Conservation (phyloP, 64 coral and sea anemone genomes). For the Exaiptasia diaphana region DNA sequence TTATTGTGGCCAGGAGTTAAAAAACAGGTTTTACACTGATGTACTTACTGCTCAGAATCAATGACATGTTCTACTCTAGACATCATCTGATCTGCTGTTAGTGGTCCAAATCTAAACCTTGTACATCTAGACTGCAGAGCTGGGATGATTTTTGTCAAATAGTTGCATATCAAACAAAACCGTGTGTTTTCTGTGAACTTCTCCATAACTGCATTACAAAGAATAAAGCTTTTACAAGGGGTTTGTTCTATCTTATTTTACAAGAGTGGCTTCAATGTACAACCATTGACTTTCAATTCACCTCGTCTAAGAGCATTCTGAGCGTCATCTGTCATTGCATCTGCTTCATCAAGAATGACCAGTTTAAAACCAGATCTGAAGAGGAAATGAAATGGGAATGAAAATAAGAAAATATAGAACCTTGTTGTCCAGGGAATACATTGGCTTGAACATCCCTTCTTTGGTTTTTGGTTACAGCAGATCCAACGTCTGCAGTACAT, state of each 20-base stretch:
- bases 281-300: not conserved
- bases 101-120: conserved; percentile 91
- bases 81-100: conserved; percentile 80
- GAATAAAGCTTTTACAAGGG: not conserved
- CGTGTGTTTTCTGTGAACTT: conserved; percentile 99
- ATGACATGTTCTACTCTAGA: conserved; percentile 86
- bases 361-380: conserved; percentile 95
- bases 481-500: not conserved
- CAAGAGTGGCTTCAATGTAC: too few species aligned
- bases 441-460: not conserved
- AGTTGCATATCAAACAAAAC: conserved; percentile 97
- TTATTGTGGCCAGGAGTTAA: not conserved
- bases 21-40: not conserved
- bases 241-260: not conserved
- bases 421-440: not conserved
- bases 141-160: conserved; percentile 96
- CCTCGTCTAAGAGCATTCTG: conserved; percentile 98
- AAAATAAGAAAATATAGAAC: not conserved
- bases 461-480: not conserved
- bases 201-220: conserved; percentile 79
- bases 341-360: conserved; percentile 95
- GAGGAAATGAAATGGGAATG: not conserved
- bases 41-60: conserved; percentile 71
- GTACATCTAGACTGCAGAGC: conserved; percentile 95
- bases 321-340: conserved; percentile 98